Base-by-base conservation (phyloP, 2,113 vertebrate species). In the Astatotilapia flaviijosephi region DNA sequence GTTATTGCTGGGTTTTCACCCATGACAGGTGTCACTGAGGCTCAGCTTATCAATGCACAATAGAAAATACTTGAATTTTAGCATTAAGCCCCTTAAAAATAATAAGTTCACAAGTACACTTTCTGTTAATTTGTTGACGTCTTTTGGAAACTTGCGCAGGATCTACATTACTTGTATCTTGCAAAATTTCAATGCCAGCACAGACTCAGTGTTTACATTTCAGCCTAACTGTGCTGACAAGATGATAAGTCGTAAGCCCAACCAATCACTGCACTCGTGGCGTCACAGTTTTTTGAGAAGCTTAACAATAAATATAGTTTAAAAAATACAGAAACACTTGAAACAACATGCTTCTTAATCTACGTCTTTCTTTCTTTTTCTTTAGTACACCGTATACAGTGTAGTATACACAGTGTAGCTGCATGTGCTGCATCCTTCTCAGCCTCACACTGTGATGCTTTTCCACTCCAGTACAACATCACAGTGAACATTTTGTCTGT, bases 211-310 rank as follows among this genome's bases (percentile, higher is more conserved):
- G 4, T 26, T 73, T 73, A 73, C 13, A 10, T 45, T 73, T 73
- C 7, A 15, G 9, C 5, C 11, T 45, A 26, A 26, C 37, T 73
- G 65, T 73, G 37, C 37, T 73, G 21, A 45, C 65, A 73, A 15
- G n/a, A 23, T 42, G 65, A 70, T 70, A 15, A 65, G 68, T 17
- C 13, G 5, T 45, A 1, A 73, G 40, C 0, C n/a, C 37, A 42
- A 42, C 21, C 0, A 45, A 26, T 73, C 3, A 70, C 65, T 42
- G 37, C 65, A 70, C 1, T 70, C 2, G 3, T 45, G 4, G 0
- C 2, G 37, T 45, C 21, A 17, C 68, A 6, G 37, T 42, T 15
- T 73, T 73, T 23, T 70, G 21, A 0, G 68, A 73, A 26, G 21
- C 13, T 73, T 7, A 42, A 10, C 8, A 73, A 1, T 40, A 68